phyloP scores from a whole-genome alignment of 2,888 invertebrate genomes.

The Drosophila glabriapex region DNA sequence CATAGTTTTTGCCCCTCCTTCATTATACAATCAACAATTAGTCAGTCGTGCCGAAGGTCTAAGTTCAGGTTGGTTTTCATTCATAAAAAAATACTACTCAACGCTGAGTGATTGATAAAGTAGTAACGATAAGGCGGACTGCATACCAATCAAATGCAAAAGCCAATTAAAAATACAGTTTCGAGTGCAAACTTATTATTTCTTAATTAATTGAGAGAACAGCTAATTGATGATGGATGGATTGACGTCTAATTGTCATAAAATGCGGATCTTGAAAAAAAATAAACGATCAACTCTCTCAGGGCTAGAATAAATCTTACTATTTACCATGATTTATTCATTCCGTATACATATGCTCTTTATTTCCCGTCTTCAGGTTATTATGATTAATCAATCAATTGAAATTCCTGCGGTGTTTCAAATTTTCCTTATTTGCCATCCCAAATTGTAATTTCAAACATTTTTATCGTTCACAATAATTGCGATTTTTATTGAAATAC shows the following conservation, averaged over 20 bases:
- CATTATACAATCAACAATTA: background rate
- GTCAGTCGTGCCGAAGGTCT: constrained; percentile 14
- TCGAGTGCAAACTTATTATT: constrained; percentile 41
- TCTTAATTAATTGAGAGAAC: constrained; percentile 8
- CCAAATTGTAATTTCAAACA: constrained; percentile 13
- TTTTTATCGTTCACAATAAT: constrained; percentile 9
- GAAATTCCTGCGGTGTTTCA: constrained; percentile 21
- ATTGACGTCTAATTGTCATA: constrained; percentile 11
- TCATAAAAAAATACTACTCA: constrained; percentile 39
- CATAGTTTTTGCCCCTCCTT: background rate
- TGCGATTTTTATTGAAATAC: constrained; percentile 6
- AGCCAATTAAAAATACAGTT: constrained; percentile 22
- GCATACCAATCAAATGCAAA: constrained; percentile 9
- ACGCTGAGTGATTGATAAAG: constrained; percentile 32
- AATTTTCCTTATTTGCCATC: constrained; percentile 10
- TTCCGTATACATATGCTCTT: background rate
- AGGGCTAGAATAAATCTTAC: background rate
- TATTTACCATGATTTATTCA: background rate
- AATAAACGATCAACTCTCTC: constrained; percentile 8
- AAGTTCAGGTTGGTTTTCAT: constrained; percentile 41
- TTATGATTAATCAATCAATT: constrained; percentile 22
- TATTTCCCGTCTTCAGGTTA: background rate
- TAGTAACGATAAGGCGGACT: constrained; percentile 20
- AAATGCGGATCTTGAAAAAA: background rate
- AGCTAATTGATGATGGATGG: constrained; percentile 35